These are phyloP conservation scores for Nestor notabilis DNA, from an alignment of 2,113 vertebrate genomes.

Conservation along the genomic window DNA sequence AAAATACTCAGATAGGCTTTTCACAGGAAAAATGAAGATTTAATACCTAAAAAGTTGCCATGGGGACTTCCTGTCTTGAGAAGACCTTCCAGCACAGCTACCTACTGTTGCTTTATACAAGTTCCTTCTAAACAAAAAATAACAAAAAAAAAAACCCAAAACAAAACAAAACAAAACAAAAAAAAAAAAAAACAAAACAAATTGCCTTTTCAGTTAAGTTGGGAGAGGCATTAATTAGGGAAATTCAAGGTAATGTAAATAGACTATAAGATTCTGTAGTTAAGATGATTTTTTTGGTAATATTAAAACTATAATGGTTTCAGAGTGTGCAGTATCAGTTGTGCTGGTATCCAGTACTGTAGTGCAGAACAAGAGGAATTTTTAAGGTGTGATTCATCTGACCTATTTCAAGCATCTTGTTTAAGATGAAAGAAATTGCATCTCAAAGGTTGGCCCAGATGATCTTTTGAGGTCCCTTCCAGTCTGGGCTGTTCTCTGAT, in stretches of 20 bases:
- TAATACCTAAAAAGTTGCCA: constrained; percentile 26
- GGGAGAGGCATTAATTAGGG: not conserved
- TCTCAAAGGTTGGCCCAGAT: not conserved
- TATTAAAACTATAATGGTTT: not conserved
- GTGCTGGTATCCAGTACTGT: not conserved
- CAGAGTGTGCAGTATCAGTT: not conserved
- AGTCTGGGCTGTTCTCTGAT: not conserved
- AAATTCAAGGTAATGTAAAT: not conserved
- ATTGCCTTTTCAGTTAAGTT: not conserved
- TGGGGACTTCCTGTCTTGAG: not conserved
- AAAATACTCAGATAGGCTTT: constrained; percentile 31
- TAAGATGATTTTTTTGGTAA: not conserved
- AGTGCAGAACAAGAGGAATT: not conserved
- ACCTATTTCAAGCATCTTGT: not conserved
- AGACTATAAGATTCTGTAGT: not conserved
- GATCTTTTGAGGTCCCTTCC: not conserved
- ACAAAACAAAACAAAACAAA: not conserved
- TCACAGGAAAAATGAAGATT: constrained; percentile 22
- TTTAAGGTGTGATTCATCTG: not conserved
- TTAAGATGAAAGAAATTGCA: not conserved
- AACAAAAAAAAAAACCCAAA: not conserved
- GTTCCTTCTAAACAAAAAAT: not conserved
- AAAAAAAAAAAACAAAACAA: not conserved
- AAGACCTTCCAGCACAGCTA: not conserved
- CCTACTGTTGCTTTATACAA: not conserved